Evolutionary conservation across 2,797 vertebrate genomes (phyloP), one percentile per base, ranked within the genome.

Genomic region (Champsocephalus esox): DNA sequence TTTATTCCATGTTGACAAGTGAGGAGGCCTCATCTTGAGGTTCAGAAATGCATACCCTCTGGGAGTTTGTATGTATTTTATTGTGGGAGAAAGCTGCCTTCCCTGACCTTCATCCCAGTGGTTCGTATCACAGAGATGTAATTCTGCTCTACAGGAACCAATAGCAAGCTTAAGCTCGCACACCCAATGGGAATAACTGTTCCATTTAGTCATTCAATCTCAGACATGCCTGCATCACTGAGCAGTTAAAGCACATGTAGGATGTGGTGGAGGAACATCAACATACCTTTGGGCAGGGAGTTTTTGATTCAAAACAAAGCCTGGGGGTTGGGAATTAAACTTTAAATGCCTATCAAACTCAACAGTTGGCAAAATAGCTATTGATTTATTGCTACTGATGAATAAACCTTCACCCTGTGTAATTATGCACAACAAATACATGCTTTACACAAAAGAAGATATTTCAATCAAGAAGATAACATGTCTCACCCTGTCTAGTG

Each of bases 201-300:
- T 77, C n/a, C 75, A 34, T 71, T 82, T 56, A 77, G 67, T 82
- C 49, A 72, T 62, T 75, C 34, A 50, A 10, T 45, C 32, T 48
- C 66, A 68, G 48, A 70, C 67, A 58, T 54, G 50, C 19, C 51
- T 80, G 43, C 57, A 66, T 77, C 59, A 73, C 46, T 24, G 46
- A 60, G 50, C 45, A 68, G 41, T 51, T 71, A 34, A 79, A 77
- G 64, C 41, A 66, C 48, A 69, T 21, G 14, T 57, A 77, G 66
- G 65, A 79, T 82, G 65, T 75, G 68, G 65, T 73, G 13, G 60
- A 65, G 63, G 44, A 79, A 67, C 51, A 45, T 69, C 74, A 73
- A 19, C 75, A 66, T 66, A 71, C 52, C 62, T 51, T 21, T 3
- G 16, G 74, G 59, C 0, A 1, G 55, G 66, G 62, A 41, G n/a